phyloP scores from a whole-genome alignment of 2,797 vertebrate species.

The Tamandua tetradactyla region DNA sequence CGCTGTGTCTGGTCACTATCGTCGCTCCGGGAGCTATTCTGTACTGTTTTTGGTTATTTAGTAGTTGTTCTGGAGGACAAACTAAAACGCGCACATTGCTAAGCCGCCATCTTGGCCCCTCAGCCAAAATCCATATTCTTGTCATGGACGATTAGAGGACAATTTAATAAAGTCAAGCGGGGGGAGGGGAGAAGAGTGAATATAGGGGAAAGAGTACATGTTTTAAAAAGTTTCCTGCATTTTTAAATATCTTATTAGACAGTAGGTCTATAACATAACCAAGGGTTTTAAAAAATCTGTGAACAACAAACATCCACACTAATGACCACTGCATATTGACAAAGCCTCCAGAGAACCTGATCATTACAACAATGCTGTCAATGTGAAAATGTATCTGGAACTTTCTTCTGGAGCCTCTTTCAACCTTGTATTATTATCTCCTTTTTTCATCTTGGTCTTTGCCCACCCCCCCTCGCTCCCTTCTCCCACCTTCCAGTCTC shows the following conservation, averaged over 20 bases:
- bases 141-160: background rate
- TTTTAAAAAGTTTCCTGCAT: background rate
- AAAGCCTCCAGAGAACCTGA: background rate
- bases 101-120: too few species aligned
- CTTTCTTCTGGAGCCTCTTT: background rate
- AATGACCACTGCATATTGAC: background rate
- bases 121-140: background rate
- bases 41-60: too few species aligned
- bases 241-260: background rate
- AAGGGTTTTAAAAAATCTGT: background rate
- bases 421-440: too few species aligned
- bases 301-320: fast-evolving
- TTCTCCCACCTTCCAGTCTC: background rate
- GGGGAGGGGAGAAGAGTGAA: background rate
- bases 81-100: too few species aligned
- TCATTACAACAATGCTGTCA: background rate
- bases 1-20: too few species aligned
- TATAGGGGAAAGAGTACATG: background rate
- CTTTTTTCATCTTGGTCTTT: background rate
- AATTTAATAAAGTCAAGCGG: background rate
- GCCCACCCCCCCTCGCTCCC: background rate
- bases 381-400: too few species aligned
- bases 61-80: too few species aligned
- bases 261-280: background rate
- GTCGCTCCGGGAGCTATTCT: too few species aligned